Percentiles rank a stretch among this genome's conserved stretches.
phyloP scores from a whole-genome alignment of 2,113 vertebrate species.

The Cercocebus atys region DNA sequence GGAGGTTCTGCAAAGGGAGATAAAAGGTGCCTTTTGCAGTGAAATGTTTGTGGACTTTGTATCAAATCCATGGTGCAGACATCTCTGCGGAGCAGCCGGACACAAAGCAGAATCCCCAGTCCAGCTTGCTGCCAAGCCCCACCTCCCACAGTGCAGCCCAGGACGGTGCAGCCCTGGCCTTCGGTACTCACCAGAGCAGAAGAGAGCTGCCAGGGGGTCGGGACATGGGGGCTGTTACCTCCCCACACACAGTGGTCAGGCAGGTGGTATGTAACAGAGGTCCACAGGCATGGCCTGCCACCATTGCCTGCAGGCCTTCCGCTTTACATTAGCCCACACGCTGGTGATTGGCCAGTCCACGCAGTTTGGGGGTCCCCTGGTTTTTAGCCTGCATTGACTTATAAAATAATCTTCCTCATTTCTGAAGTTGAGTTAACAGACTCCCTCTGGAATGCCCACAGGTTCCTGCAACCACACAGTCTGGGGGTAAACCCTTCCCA shows the following conservation, averaged over 20 bases:
- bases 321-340: neutral
- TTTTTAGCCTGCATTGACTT: neutral
- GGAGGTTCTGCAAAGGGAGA: constrained; percentile 63
- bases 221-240: neutral
- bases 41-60: constrained; percentile 57
- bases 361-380: neutral
- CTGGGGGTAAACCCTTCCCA: neutral
- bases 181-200: neutral
- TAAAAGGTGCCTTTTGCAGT: constrained; percentile 6
- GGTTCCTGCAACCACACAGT: neutral
- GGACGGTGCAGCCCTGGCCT: neutral
- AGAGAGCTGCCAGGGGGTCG: neutral
- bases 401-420: neutral
- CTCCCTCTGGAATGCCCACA: neutral
- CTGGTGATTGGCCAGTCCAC: neutral
- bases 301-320: neutral
- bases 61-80: constrained; percentile 70
- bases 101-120: constrained; percentile 73
- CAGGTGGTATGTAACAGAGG: neutral
- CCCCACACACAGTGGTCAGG: neutral
- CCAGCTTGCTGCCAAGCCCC: constrained; percentile 56
- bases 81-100: constrained; percentile 21
- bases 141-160: neutral
- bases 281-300: neutral
- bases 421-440: neutral